A percentile compares a stretch with the other conserved stretches of the same genome.
Evolutionary conservation across 2,797 vertebrate genomes (phyloP).

Genomic region (Emydoidea blandingii): DNA sequence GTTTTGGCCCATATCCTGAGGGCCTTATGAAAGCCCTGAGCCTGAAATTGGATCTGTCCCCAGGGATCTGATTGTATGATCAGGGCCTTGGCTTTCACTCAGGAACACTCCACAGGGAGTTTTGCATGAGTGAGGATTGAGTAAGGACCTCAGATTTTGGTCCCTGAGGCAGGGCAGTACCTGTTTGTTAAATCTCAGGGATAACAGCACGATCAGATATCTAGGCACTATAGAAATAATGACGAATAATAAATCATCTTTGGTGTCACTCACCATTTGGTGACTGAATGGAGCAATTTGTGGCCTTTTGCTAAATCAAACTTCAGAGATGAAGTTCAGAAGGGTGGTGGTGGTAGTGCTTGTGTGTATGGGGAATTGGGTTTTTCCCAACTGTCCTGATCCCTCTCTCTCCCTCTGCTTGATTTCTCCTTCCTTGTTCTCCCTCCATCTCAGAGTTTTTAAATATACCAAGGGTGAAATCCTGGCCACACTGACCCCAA

Average conservation of each 20-base stretch:
- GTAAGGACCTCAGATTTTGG: background rate
- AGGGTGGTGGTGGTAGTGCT: background rate
- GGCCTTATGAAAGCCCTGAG: background rate
- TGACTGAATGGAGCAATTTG: background rate
- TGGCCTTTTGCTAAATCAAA: background rate
- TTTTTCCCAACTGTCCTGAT: background rate
- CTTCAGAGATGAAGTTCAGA: background rate
- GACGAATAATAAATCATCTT: background rate
- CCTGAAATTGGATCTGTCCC: background rate
- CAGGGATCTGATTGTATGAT: background rate
- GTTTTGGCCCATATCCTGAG: rapidly evolving
- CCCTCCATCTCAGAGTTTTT: background rate
- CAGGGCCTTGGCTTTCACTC: rapidly evolving
- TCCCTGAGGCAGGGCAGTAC: background rate
- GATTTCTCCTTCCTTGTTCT: background rate
- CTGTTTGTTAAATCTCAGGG: background rate
- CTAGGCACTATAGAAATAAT: background rate
- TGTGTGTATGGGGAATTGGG: background rate
- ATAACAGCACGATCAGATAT: background rate
- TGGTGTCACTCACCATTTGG: background rate
- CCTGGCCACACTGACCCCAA: background rate
- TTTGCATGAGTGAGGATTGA: rapidly evolving
- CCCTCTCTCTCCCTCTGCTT: background rate
- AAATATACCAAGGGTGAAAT: background rate
- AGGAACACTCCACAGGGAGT: background rate